Evolutionary conservation across 2,888 invertebrate genomes (phyloP).

Genomic region (Iphiclides podalirius): DNA sequence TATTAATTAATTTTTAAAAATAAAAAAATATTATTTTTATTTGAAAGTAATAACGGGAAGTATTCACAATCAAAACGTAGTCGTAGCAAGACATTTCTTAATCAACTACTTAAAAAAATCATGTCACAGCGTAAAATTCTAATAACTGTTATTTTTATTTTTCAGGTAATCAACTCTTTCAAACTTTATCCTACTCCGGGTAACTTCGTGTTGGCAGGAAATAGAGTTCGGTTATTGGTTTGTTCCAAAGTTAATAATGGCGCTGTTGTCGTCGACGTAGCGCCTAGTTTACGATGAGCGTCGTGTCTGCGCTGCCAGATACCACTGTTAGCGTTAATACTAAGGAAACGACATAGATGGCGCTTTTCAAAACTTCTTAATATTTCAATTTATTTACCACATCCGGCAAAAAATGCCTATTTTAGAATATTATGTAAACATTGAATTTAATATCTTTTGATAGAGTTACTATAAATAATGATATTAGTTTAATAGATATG

Average conservation of each 20-base stretch:
- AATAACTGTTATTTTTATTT: neutral
- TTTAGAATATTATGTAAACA: neutral
- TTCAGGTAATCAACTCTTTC: constrained; percentile 4
- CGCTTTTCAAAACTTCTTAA: constrained; percentile 21
- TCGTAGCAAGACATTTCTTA: no score
- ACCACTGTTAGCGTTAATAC: constrained; percentile 24
- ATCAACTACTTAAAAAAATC: no score
- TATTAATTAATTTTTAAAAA: no score
- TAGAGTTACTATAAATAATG: no score
- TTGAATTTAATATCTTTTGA: no score
- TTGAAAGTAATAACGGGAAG: no score
- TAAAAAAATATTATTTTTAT: no score
- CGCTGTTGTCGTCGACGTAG: constrained; percentile 20
- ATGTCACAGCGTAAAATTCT: no score
- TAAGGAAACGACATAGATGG: constrained; percentile 27
- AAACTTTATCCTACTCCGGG: neutral
- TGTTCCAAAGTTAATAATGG: constrained; percentile 7
- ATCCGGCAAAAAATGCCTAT: no score
- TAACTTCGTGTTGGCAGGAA: constrained; percentile 2
- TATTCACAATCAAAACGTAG: no score
- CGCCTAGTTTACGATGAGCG: constrained; percentile 18
- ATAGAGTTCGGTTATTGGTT: neutral
- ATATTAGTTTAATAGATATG: no score
- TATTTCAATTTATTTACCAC: neutral
- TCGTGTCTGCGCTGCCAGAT: constrained; percentile 19